Evolutionary conservation across 2,797 vertebrate species (phyloP).

Genomic region (Micropoecilia bifurca): DNA sequence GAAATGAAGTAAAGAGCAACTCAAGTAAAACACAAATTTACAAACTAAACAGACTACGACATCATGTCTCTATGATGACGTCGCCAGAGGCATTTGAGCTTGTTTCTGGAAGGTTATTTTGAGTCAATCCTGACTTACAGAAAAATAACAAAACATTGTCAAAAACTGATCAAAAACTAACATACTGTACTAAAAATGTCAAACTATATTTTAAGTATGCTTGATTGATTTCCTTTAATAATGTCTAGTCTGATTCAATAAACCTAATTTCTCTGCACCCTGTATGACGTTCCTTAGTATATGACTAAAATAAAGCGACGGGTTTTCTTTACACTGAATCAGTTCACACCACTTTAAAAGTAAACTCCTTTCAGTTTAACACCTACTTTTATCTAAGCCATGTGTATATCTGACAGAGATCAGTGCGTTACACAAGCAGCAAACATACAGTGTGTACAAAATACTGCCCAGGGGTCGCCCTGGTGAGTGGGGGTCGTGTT

Average conservation of each 20-base stretch:
- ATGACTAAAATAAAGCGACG: neutral
- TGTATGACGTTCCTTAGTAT: neutral
- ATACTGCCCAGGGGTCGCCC: slow-evolving; percentile 31
- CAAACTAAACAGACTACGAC: neutral
- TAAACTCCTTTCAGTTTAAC: slow-evolving; percentile 67
- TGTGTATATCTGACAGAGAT: slow-evolving; percentile 36
- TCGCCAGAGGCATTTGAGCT: neutral
- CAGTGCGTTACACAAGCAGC: slow-evolving; percentile 44
- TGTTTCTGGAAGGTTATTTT: neutral
- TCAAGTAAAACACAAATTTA: neutral
- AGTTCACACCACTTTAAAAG: neutral
- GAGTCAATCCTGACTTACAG: neutral
- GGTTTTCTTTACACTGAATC: neutral
- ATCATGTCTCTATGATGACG: neutral
- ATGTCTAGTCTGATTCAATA: neutral
- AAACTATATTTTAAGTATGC: neutral
- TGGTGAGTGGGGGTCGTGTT: slow-evolving; percentile 69
- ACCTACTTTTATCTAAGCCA: slow-evolving; percentile 56
- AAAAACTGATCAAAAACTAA: neutral
- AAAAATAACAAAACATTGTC: neutral
- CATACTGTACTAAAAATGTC: neutral
- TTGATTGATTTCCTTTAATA: neutral
- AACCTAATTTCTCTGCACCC: neutral
- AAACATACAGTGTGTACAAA: slow-evolving; percentile 39
- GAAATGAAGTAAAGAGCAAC: neutral